These are phyloP conservation scores for Cherax quadricarinatus DNA, from an alignment of 1,140 invertebrate species.

Conservation along the genomic window DNA sequence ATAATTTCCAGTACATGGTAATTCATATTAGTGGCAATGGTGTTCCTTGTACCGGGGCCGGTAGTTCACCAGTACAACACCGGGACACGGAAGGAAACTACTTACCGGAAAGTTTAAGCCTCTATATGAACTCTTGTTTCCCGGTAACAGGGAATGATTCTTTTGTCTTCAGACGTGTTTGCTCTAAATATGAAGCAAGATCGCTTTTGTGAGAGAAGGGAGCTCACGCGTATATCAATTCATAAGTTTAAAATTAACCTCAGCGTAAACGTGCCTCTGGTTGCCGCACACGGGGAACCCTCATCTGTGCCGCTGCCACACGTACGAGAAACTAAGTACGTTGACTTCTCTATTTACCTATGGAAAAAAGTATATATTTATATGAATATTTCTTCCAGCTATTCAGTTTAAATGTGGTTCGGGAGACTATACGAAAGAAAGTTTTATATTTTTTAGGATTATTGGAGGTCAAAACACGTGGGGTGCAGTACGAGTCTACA, in stretches of 20 bases:
- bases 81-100: no score
- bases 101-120: no score
- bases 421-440: neutral
- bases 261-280: neutral
- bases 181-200: no score
- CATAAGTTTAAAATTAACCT: neutral
- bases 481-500: conserved; percentile 12
- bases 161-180: no score
- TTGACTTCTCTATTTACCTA: neutral
- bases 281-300: neutral
- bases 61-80: no score
- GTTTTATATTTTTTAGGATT: neutral
- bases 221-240: neutral
- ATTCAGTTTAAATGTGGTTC: neutral
- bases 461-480: neutral
- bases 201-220: no score
- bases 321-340: neutral
- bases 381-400: neutral
- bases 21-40: neutral
- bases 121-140: no score
- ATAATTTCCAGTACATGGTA: neutral
- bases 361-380: neutral
- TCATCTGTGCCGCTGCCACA: neutral
- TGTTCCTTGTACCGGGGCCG: neutral
- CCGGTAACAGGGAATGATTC: no score